Evolutionary conservation across 1,140 invertebrate species (phyloP), one percentile per base, ranked within the genome.

Genomic region (Apis florea): DNA sequence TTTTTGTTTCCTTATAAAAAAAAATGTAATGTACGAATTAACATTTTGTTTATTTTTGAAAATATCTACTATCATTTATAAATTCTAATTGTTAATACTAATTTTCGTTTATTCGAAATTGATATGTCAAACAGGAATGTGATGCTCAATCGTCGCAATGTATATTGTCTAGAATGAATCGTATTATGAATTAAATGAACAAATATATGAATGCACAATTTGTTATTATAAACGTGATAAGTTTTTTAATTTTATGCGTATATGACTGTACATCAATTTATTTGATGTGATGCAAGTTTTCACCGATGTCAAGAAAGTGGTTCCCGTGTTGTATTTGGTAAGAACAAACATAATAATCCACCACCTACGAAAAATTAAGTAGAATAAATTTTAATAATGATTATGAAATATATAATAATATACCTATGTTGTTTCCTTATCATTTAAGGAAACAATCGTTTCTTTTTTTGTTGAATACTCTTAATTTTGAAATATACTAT

Each of bases 291-390:
- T 54, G 61, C 78, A 51, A 24, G 79, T 54, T 64, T 84, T 40
- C 79, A 82, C 74, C 79, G 77, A 82, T 92, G 93, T 96, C 95
- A 97, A 92, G 96, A 95, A 91, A 98, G 95, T 88, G 97, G 96
- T 93, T 96, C 96, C 74, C 96, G 95, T 19, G 97, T 97, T 90
- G 97, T 98, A 93, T 98, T 98, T 88, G 97, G 97, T 94, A 98
- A 93, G 94, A 97, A 96, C 89, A 98, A 94, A 92, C 97, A 97
- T 92, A 98, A 96, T 67, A 98, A 94, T 79, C 97, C 97, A 90
- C 97, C 97, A 88, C 96, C 95, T 24, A 92, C 93, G 82, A 70
- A 1, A 70, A 68, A 77, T 66, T 10, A 40, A 40, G 1, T 31
- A 31, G 31, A 40, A 40, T 40, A 40, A 40, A 40, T 40, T 40